These are phyloP conservation scores for Nymphalis urticae DNA, from an alignment of 2,888 invertebrate species.

Conservation along the genomic window DNA sequence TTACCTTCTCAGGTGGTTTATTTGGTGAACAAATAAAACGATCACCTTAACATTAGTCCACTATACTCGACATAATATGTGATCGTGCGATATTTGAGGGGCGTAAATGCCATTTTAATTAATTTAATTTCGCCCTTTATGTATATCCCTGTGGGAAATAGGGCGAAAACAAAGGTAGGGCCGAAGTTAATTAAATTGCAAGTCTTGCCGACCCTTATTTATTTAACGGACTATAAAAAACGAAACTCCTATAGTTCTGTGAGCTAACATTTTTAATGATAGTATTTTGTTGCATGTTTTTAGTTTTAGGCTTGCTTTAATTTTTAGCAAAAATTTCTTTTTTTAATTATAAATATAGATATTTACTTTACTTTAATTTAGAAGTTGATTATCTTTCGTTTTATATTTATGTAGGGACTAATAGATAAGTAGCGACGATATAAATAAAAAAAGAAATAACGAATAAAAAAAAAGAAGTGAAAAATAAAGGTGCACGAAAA, in stretches of 20 bases:
- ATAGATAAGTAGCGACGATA: too few species aligned
- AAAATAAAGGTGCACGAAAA: constrained; percentile 17
- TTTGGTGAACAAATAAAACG: too few species aligned
- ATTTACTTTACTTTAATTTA: too few species aligned
- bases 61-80: constrained; percentile 13
- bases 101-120: constrained; percentile 21
- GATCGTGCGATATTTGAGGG: background rate
- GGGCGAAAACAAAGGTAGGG: constrained; percentile 32
- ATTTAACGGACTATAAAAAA: constrained; percentile 11
- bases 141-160: constrained; percentile 24
- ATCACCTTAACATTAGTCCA: background rate
- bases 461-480: background rate
- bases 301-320: too few species aligned
- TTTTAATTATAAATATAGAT: too few species aligned
- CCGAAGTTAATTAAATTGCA: constrained; percentile 31
- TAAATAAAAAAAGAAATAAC: background rate
- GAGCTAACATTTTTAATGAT: too few species aligned
- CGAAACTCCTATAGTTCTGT: background rate
- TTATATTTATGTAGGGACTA: too few species aligned
- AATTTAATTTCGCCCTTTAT: constrained; percentile 21
- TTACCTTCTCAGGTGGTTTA: too few species aligned
- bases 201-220: constrained; percentile 24
- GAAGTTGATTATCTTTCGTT: too few species aligned
- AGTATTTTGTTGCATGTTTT: too few species aligned
- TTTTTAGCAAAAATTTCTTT: too few species aligned